Evolutionary conservation across 1,140 invertebrate genomes (phyloP).

Genomic region (Hermetia illucens): DNA sequence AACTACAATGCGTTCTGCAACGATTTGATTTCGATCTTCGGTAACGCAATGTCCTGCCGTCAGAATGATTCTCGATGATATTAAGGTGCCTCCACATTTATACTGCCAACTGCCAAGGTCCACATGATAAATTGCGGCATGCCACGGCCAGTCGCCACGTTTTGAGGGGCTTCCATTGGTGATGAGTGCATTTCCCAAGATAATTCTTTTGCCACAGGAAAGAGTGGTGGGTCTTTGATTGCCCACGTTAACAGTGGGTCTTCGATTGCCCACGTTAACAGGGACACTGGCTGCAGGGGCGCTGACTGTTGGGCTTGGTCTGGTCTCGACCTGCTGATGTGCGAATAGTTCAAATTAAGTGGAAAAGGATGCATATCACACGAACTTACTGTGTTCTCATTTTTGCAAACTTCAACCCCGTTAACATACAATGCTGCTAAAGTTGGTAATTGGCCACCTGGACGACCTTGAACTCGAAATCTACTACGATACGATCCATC

Average conservation of each 20-base stretch:
- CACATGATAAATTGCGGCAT: not conserved
- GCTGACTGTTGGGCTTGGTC: too few relatives aligned
- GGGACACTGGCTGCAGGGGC: too few relatives aligned
- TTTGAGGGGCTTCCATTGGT: not conserved
- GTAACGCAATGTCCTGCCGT: slow-evolving; percentile 4
- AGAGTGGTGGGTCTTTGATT: not conserved
- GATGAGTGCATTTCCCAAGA: not conserved
- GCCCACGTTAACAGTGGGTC: not conserved
- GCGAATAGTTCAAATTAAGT: too few relatives aligned
- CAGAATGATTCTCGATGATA: slow-evolving; percentile 26
- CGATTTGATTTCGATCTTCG: not conserved
- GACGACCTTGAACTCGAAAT: too few relatives aligned
- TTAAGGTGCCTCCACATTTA: slow-evolving; percentile 42
- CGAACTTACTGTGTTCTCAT: too few relatives aligned
- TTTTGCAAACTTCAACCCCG: too few relatives aligned
- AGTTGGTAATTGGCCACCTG: too few relatives aligned
- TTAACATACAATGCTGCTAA: too few relatives aligned
- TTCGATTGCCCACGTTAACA: not conserved
- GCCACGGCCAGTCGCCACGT: not conserved
- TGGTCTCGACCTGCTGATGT: too few relatives aligned
- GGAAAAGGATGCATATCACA: too few relatives aligned
- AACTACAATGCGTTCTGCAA: slow-evolving; percentile 20
- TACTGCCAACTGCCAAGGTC: not conserved
- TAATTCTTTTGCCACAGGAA: not conserved
- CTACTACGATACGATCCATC: too few relatives aligned